A percentile compares a stretch with the other conserved stretches of the same genome.
phyloP scores from a whole-genome alignment of 2,797 vertebrate genomes.

The Xenentodon cancila region DNA sequence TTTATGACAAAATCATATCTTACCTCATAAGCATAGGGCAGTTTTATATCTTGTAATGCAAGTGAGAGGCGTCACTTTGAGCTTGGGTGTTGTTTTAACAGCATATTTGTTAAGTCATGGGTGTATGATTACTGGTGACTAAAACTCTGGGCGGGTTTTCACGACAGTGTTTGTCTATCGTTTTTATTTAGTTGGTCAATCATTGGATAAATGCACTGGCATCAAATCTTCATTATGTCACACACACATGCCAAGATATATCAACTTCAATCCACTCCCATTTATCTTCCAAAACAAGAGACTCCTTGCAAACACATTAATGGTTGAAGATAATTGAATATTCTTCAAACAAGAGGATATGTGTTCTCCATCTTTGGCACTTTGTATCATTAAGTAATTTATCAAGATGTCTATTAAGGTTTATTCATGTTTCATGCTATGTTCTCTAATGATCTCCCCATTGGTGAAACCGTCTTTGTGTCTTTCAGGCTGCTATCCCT shows the following conservation, averaged over 20 bases:
- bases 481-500: conserved; percentile 93
- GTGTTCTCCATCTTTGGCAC: not conserved
- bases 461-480: conserved; percentile 9
- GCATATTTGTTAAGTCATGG: no score
- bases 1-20: no score
- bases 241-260: conserved; percentile 46
- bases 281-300: conserved; percentile 71
- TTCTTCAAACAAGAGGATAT: conserved; percentile 20
- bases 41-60: no score
- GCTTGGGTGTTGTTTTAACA: no score
- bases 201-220: conserved; percentile 79
- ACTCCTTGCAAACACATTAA: conserved; percentile 62
- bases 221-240: conserved; percentile 72
- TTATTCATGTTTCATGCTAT: not conserved
- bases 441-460: not conserved
- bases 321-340: conserved; percentile 60
- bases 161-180: conserved; percentile 60
- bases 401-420: not conserved
- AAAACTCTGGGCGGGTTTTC: no score
- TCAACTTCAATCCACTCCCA: conserved; percentile 75
- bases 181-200: conserved; percentile 84
- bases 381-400: conserved; percentile 18
- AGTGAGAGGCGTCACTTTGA: no score
- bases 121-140: no score
- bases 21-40: no score